Evolutionary conservation across 92 coral and sea anemone species (phyloP).

Genomic region (Muricea muricata): DNA sequence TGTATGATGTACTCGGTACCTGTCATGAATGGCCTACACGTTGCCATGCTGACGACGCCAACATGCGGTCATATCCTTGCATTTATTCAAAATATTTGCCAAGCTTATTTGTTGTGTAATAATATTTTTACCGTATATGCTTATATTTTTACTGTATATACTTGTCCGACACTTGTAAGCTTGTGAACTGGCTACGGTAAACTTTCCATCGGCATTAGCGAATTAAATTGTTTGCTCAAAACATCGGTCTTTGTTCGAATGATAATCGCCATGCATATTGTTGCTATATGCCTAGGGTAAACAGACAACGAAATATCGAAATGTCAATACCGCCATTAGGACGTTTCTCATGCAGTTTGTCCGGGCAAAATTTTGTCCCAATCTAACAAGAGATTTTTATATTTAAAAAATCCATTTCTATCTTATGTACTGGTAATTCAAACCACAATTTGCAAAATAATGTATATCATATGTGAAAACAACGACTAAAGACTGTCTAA

Average conservation of each 20-base stretch:
- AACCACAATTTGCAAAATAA: too few relatives aligned
- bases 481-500: too few relatives aligned
- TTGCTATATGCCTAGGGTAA: not conserved
- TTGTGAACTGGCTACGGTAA: too few relatives aligned
- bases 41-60: constrained; percentile 14
- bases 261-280: not conserved
- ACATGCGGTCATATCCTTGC: not conserved
- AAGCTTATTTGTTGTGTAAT: not conserved
- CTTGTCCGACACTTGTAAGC: too few relatives aligned
- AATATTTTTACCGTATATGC: not conserved
- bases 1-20: not conserved
- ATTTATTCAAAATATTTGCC: not conserved
- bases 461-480: too few relatives aligned
- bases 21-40: not conserved
- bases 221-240: not conserved
- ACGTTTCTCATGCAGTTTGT: not conserved
- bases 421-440: too few relatives aligned
- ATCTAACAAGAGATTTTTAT: too few relatives aligned
- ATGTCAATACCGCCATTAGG: not conserved
- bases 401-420: too few relatives aligned
- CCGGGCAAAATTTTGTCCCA: not conserved
- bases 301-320: not conserved
- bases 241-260: not conserved
- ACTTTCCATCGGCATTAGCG: not conserved
- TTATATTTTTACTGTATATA: too few relatives aligned